Evolutionary conservation across 2,113 vertebrate species (phyloP).

Genomic region (Hassar affinis): DNA sequence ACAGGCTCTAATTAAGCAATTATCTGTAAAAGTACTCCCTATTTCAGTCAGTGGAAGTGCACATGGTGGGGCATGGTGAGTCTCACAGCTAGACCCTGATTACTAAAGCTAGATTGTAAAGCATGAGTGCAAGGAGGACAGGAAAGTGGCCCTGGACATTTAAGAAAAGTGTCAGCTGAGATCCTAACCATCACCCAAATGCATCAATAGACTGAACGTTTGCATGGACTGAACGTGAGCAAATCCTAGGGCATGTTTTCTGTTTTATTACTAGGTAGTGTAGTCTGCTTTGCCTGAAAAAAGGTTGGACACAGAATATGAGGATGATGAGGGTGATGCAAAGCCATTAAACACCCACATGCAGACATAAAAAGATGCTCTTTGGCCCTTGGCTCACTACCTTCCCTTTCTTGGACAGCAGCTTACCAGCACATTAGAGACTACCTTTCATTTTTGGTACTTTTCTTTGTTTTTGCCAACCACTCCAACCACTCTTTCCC

Average conservation of each 20-base stretch:
- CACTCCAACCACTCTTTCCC: slow-evolving; percentile 28
- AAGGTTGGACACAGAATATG: background rate
- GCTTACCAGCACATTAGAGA: slow-evolving; percentile 51
- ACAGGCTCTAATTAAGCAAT: slow-evolving; percentile 75
- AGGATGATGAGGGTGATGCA: slow-evolving; percentile 9
- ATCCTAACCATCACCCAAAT: background rate
- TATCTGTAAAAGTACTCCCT: slow-evolving; percentile 71
- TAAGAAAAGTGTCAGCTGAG: slow-evolving; percentile 32
- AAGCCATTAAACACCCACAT: slow-evolving; percentile 45
- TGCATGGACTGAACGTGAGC: too few relatives aligned
- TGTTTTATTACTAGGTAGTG: background rate
- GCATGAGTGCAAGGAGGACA: slow-evolving; percentile 56
- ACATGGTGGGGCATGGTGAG: slow-evolving; percentile 51
- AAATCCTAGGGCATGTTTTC: too few relatives aligned
- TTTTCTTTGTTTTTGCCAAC: slow-evolving; percentile 46
- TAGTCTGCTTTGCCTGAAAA: background rate
- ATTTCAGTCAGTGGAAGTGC: slow-evolving; percentile 69
- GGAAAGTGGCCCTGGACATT: slow-evolving; percentile 55
- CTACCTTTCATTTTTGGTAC: slow-evolving; percentile 52
- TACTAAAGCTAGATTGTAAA: slow-evolving; percentile 60
- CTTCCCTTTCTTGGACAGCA: slow-evolving; percentile 50
- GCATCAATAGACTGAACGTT: too few relatives aligned
- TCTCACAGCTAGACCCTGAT: slow-evolving; percentile 52
- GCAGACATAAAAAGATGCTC: slow-evolving; percentile 33
- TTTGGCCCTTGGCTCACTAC: slow-evolving; percentile 13